Base-by-base conservation (phyloP, 2,797 vertebrate genomes). In the Botia kubotai region DNA sequence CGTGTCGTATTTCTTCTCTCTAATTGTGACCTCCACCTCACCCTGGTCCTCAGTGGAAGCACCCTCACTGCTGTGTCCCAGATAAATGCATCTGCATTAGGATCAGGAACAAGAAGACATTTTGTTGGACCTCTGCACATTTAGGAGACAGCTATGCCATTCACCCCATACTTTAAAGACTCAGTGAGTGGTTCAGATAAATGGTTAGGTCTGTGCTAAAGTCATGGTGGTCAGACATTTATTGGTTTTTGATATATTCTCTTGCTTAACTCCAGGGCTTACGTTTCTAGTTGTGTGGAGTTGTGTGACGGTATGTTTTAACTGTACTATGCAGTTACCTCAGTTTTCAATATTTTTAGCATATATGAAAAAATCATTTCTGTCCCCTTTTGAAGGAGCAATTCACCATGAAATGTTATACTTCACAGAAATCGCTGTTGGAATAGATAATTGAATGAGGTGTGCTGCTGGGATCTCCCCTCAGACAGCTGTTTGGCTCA, bases 401-500 rank as follows among this genome's bases (percentile, higher is more conserved):
- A 71, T 78, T 60, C 23, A 26, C 66, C 55, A 36, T 60, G 26
- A 62, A 62, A 78, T 78, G 70, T 78, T 70, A 60, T 62, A 71
- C 55, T 71, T 71, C 14, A 63, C 57, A 79, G 67, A 58, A 71
- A 63, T 79, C 75, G 69, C 26, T 71, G 68, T 36, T 71, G 63
- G 26, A 63, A 53, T 79, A 53, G 68, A 79, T 79, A 62, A 23
- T 50, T 79, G 33, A 72, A 72, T 66, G 46, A 72, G 46, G 46
- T 63, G 69, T 63, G 26, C 26, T 62, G 67, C 57, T 36, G 39
- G 66, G 66, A 69, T 77, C 52, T 29, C 63, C 66, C 52, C 53
- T 33, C 65, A 69, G 75, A 58, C 65, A 58, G 65, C 65, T 77
- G 53, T 77, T 77, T 77, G 53, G 57, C 68, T 79, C 68, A 36